Base-by-base conservation (phyloP, 2,888 invertebrate species). In the Callinectes sapidus region DNA sequence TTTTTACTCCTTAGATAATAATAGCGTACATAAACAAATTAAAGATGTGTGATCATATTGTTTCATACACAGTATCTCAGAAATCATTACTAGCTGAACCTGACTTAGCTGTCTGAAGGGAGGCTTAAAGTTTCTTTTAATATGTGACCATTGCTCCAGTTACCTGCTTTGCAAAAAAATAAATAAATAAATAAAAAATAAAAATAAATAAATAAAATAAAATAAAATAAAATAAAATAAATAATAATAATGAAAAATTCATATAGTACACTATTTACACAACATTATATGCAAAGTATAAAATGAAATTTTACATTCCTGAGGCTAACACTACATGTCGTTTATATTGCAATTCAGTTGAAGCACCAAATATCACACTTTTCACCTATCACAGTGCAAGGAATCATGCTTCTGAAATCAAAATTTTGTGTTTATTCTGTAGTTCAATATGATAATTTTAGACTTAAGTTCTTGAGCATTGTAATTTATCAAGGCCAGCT, bases 361-460 rank as follows among this genome's bases (percentile, higher is more conserved):
- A 71, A 71, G 71, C 71, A 71, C 71, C 71, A 71, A 71, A 71
- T 71, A 71, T 71, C 71, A 71, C 71, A 71, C 18, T 18, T n/a
- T 71, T n/a, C 71, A 71, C 28, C 5, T 18, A 71, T 28, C 71
- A 71, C 71, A 71, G 28, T 18, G 71, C 71, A 71, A 28, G 71
- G n/a, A 10, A 71, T 71, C 28, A 71, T 71, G n/a, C n/a, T 28
- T 28, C 10, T 71, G 71, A 28, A 28, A 28, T 28, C 71, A 28
- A 71, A n/a, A 71, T 13, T 8, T 61, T 23, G 23, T 23, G 2
- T 61, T 71, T 71, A n/a, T 28, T n/a, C 23, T 18, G 23, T 61
- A 61, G 61, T 71, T 28, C 28, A 18, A 28, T 28, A 71, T 28
- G 8, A 71, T n/a, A 71, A 1, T 71, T n/a, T 71, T 28, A 71